phyloP scores from a whole-genome alignment of 23 tunicate species.

The Ciona savignyi region DNA sequence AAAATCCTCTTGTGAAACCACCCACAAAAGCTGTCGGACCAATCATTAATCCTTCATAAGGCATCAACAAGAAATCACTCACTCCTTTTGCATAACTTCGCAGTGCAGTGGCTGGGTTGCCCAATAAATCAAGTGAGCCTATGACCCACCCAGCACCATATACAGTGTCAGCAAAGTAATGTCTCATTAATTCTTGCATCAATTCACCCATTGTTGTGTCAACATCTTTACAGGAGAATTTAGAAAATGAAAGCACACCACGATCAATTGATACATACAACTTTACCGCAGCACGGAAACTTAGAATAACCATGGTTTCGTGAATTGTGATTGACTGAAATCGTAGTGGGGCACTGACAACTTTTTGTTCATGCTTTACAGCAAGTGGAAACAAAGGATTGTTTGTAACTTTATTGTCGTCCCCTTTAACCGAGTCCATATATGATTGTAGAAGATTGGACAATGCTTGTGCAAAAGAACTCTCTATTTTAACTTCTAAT shows the following conservation, averaged over 20 bases:
- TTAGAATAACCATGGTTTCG: slow-evolving; percentile 23
- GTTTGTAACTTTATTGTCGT: neutral
- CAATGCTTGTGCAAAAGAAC: slow-evolving; percentile 19
- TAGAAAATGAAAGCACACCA: slow-evolving; percentile 40
- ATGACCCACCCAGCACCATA: slow-evolving; percentile 78
- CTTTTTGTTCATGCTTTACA: slow-evolving; percentile 18
- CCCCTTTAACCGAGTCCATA: slow-evolving; percentile 7
- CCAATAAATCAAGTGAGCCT: slow-evolving; percentile 55
- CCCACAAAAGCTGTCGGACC: slow-evolving; percentile 71
- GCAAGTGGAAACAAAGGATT: slow-evolving; percentile 2
- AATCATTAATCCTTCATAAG: slow-evolving; percentile 31
- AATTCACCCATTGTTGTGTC: slow-evolving; percentile 38
- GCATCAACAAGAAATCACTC: slow-evolving; percentile 50
- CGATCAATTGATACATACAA: slow-evolving; percentile 36
- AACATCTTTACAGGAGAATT: slow-evolving; percentile 33
- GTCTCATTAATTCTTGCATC: slow-evolving; percentile 29
- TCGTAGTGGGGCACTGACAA: slow-evolving; percentile 15
- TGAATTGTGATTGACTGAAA: slow-evolving; percentile 21
- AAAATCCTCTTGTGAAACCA: slow-evolving; percentile 52
- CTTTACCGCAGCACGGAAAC: slow-evolving; percentile 31
- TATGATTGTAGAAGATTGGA: slow-evolving; percentile 37
- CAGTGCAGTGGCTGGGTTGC: slow-evolving; percentile 59
- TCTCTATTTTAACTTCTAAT: slow-evolving; percentile 30
- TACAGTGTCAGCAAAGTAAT: slow-evolving; percentile 65
- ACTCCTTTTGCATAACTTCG: slow-evolving; percentile 39